These are phyloP conservation scores for Epirrita christyi DNA, from an alignment of 2,888 invertebrate species.

Conservation along the genomic window DNA sequence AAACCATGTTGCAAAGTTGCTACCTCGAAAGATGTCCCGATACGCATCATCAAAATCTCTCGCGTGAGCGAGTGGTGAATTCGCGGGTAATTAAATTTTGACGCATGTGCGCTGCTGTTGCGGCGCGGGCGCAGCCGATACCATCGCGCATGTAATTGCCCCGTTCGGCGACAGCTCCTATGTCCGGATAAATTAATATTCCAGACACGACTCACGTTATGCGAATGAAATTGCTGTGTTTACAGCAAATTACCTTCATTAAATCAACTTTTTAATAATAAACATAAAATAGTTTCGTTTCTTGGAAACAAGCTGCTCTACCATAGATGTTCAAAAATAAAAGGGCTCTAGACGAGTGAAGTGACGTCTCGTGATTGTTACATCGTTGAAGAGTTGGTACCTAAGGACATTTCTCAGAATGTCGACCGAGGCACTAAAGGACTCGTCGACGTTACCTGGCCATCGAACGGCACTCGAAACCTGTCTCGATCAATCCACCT, in stretches of 20 bases:
- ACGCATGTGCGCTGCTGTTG: slow-evolving; percentile 54
- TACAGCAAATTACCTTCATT: slow-evolving; percentile 47
- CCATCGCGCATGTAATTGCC: slow-evolving; percentile 66
- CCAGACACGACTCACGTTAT: slow-evolving; percentile 46
- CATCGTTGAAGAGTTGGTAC: slow-evolving; percentile 62
- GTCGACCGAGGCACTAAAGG: slow-evolving; percentile 70
- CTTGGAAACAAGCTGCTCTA: slow-evolving; percentile 32
- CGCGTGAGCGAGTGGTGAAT: slow-evolving; percentile 63
- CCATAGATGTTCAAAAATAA: slow-evolving; percentile 32
- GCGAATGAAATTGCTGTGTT: slow-evolving; percentile 50
- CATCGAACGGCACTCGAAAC: slow-evolving; percentile 81
- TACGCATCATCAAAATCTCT: slow-evolving; percentile 36
- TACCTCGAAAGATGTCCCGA: slow-evolving; percentile 22
- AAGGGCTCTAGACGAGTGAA: slow-evolving; percentile 39
- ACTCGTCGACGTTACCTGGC: slow-evolving; percentile 58
- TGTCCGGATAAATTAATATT: slow-evolving; percentile 59
- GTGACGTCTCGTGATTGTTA: slow-evolving; percentile 55
- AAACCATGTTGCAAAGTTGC: slow-evolving; percentile 17
- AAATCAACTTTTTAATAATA: slow-evolving; percentile 44
- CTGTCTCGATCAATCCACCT: slow-evolving; percentile 84
- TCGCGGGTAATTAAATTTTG: slow-evolving; percentile 74
- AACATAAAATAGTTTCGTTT: slow-evolving; percentile 31
- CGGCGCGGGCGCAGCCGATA: slow-evolving; percentile 56
- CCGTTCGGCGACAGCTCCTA: slow-evolving; percentile 51
- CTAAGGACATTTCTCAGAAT: slow-evolving; percentile 79